Conservation (phyloP, 64 coral and sea anemone genomes). For the Montipora cactus region DNA sequence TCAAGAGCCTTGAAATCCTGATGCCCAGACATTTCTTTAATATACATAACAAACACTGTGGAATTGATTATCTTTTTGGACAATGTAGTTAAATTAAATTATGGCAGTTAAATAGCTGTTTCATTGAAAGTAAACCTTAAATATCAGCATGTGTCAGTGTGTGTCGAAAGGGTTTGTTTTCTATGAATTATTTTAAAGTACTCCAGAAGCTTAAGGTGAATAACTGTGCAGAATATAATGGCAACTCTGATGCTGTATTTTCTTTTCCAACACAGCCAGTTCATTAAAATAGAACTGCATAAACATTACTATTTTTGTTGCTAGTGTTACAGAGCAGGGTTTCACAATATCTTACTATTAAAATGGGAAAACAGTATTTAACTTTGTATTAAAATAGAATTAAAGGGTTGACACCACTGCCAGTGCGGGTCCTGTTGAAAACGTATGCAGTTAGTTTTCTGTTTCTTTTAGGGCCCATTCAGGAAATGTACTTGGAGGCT, state of each 20-base stretch:
- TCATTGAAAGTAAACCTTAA: neutral
- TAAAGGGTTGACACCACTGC: slow-evolving; percentile 2
- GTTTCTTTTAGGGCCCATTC: slow-evolving; percentile 47
- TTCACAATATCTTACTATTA: slow-evolving; percentile 6
- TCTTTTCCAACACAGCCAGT: neutral
- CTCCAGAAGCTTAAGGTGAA: slow-evolving; percentile 3
- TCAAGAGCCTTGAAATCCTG: slow-evolving; percentile 4
- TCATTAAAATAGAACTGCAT: neutral
- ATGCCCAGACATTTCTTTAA: neutral
- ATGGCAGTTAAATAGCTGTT: neutral
- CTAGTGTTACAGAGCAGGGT: slow-evolving; percentile 7
- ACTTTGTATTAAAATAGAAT: neutral
- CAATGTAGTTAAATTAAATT: slow-evolving; percentile 13
- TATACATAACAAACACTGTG: slow-evolving; percentile 3
- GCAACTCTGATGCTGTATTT: neutral
- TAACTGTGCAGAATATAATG: neutral
- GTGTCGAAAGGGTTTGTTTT: neutral
- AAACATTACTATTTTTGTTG: slow-evolving; percentile 9
- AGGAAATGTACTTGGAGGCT: slow-evolving; percentile 34
- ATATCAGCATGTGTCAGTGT: neutral
- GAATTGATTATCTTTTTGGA: neutral
- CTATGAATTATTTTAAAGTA: neutral
- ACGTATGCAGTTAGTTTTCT: neutral
- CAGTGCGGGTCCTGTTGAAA: slow-evolving; percentile 3
- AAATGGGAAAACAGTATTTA: neutral